phyloP scores from a whole-genome alignment of 53 echinoderm and acorn worm genomes.

The Astropecten irregularis region DNA sequence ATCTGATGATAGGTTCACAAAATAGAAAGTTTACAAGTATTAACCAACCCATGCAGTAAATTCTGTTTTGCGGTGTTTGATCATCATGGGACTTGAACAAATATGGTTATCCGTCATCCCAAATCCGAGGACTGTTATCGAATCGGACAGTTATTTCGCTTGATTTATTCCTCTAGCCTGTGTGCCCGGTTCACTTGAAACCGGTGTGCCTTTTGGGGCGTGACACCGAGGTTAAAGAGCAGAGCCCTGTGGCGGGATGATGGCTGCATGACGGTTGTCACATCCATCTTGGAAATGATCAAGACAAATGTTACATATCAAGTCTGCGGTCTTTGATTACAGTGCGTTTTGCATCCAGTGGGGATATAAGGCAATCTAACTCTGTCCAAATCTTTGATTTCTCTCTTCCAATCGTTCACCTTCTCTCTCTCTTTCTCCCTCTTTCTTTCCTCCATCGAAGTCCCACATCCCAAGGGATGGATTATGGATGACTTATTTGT shows the following conservation, averaged over 20 bases:
- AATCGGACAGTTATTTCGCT: constrained; percentile 27
- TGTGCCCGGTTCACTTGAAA: constrained; percentile 25
- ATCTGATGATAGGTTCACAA: too few species aligned
- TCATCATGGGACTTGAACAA: constrained; percentile 3
- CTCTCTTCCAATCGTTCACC: too few species aligned
- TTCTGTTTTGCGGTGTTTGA: neutral
- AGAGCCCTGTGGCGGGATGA: neutral
- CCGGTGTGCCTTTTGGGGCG: constrained; percentile 23
- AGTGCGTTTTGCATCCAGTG: neutral
- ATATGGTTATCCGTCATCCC: constrained; percentile 47
- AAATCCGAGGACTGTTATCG: constrained; percentile 34
- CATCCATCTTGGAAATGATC: neutral
- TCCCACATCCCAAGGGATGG: constrained; percentile 24
- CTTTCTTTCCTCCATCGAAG: too few species aligned
- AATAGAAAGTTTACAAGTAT: too few species aligned
- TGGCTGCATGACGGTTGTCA: neutral
- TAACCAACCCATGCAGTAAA: neutral
- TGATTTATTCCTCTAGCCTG: constrained; percentile 15
- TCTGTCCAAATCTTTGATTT: too few species aligned
- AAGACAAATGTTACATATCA: constrained; percentile 33
- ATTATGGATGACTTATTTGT: constrained; percentile 50
- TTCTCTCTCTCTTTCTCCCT: too few species aligned
- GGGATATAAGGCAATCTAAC: neutral
- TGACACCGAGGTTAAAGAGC: constrained; percentile 36
- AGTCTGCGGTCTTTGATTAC: constrained; percentile 37